Evolutionary conservation across 2,888 invertebrate species (phyloP).

Genomic region (Synanthedon vespiformis): DNA sequence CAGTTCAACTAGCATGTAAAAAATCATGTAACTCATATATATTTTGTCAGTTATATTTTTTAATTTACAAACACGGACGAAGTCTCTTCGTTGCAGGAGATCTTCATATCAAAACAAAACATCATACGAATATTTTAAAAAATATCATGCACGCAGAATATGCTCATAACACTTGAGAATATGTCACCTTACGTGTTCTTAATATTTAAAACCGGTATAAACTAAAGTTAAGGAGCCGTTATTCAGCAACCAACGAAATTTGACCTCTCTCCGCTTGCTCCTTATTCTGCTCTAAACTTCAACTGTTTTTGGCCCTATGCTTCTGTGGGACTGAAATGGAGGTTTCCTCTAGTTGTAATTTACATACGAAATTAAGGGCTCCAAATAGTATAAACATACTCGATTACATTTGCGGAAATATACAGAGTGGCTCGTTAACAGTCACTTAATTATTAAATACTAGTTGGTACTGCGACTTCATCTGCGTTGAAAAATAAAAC

Average conservation of each 20-base stretch:
- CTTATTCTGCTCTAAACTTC: conserved; percentile 15
- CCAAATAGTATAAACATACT: conserved; percentile 47
- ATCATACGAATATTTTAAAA: too few species aligned
- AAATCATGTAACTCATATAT: too few species aligned
- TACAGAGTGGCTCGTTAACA: background rate
- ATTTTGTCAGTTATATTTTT: too few species aligned
- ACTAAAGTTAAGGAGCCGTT: conserved; percentile 35
- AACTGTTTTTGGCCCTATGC: conserved; percentile 23
- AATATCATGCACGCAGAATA: too few species aligned
- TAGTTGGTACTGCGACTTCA: too few species aligned
- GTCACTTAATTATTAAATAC: too few species aligned
- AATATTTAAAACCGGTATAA: conserved; percentile 59
- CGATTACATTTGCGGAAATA: conserved; percentile 33
- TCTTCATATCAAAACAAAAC: too few species aligned
- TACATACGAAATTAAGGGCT: conserved; percentile 64
- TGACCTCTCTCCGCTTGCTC: conserved; percentile 14
- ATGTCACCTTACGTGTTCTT: conserved; percentile 21
- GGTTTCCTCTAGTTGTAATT: conserved; percentile 61
- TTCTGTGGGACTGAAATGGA: conserved; percentile 47
- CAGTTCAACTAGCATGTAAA: too few species aligned
- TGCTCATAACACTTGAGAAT: background rate
- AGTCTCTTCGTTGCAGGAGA: too few species aligned
- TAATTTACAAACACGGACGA: too few species aligned
- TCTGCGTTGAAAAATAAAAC: too few species aligned
- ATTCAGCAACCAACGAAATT: conserved; percentile 13